Evolutionary conservation across 2,797 vertebrate genomes (phyloP).

Genomic region (Ptychadena robeensis): DNA sequence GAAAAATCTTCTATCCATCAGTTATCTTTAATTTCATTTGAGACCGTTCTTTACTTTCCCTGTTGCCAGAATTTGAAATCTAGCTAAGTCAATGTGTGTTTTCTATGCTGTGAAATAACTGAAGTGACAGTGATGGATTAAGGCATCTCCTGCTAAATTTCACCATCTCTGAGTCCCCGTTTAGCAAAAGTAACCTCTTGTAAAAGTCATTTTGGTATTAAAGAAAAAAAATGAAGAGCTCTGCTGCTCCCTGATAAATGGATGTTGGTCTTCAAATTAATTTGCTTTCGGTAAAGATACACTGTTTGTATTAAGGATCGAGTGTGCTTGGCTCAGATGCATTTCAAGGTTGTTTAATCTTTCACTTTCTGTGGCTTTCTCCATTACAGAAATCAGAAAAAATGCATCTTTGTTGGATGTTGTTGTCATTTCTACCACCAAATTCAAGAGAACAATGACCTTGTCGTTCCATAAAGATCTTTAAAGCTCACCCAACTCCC

Average conservation of each 20-base stretch:
- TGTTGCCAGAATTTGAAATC: constrained; percentile 49
- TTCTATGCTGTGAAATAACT: constrained; percentile 40
- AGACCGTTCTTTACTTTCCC: constrained; percentile 1
- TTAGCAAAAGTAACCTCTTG: constrained; percentile 57
- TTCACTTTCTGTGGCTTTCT: constrained; percentile 12
- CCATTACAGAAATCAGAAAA: constrained; percentile 39
- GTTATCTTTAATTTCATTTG: constrained; percentile 24
- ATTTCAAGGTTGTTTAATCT: constrained; percentile 46
- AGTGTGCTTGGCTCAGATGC: constrained; percentile 34
- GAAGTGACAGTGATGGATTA: constrained; percentile 55
- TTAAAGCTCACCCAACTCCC: too few species aligned
- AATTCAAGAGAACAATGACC: too few species aligned
- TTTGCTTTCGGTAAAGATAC: constrained; percentile 52
- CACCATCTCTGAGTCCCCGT: constrained; percentile 43
- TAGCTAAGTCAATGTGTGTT: constrained; percentile 37
- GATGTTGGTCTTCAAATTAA: constrained; percentile 52
- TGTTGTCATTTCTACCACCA: neutral
- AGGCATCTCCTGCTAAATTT: constrained; percentile 30
- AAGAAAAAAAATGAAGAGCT: constrained; percentile 53
- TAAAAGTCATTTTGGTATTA: constrained; percentile 55
- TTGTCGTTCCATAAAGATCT: neutral
- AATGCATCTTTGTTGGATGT: constrained; percentile 17
- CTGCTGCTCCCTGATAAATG: constrained; percentile 53
- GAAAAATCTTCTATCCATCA: constrained; percentile 10
- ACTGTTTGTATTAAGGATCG: constrained; percentile 46